Evolutionary conservation across 1,140 invertebrate genomes (phyloP).

Genomic region (Heterodera carotae): DNA sequence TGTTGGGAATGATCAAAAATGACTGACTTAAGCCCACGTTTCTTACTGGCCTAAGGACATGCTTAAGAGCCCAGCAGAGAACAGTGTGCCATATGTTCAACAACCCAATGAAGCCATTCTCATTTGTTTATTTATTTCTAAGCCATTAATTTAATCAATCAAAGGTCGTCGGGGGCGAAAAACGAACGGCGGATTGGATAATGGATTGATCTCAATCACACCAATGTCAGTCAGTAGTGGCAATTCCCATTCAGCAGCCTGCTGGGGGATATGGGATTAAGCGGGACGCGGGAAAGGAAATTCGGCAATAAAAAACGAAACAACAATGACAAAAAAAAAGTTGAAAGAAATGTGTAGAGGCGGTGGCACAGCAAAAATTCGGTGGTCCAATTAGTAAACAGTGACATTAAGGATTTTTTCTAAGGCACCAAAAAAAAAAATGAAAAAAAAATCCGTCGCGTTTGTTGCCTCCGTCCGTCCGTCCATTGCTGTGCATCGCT

Average conservation of each 20-base stretch:
- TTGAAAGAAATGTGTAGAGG: neutral
- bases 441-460: too few relatives aligned
- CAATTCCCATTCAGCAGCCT: too few relatives aligned
- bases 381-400: too few relatives aligned
- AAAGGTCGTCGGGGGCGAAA: neutral
- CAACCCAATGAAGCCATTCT: neutral
- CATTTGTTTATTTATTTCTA: neutral
- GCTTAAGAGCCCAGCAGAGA: neutral
- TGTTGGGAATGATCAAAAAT: neutral
- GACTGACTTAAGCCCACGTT: neutral
- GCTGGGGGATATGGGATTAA: too few relatives aligned
- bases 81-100: neutral
- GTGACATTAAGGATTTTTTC: neutral
- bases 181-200: neutral
- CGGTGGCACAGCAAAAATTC: neutral
- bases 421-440: slow-evolving; percentile 8
- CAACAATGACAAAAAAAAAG: too few relatives aligned
- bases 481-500: too few relatives aligned
- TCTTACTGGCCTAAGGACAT: neutral
- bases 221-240: too few relatives aligned
- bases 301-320: too few relatives aligned
- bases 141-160: neutral
- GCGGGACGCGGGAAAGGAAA: too few relatives aligned
- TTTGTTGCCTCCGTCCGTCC: neutral
- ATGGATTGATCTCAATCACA: too few relatives aligned